phyloP scores from a whole-genome alignment of 2,888 invertebrate species.

The Trachelus troglodyta region DNA sequence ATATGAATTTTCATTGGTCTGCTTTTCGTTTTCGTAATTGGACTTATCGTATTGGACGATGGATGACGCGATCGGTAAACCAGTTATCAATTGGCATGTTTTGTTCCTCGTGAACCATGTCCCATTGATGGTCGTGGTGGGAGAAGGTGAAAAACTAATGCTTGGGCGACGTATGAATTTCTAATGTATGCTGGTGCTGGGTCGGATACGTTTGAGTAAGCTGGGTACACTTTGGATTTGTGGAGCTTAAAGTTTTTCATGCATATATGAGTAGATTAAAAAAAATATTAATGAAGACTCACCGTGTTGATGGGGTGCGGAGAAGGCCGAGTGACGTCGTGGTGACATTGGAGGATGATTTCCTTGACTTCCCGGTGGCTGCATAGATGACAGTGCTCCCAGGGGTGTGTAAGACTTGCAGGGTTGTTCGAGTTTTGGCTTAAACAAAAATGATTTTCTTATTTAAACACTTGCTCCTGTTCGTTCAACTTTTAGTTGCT shows the following conservation, averaged over 20 bases:
- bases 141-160: neutral
- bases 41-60: neutral
- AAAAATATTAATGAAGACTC: slow-evolving; percentile 41
- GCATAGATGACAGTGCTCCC: slow-evolving; percentile 87
- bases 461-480: neutral
- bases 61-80: neutral
- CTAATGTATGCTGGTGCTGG: neutral
- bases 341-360: slow-evolving; percentile 64
- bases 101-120: neutral
- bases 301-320: slow-evolving; percentile 73
- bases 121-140: neutral
- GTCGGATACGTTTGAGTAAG: neutral
- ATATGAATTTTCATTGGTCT: neutral
- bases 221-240: neutral
- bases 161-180: neutral
- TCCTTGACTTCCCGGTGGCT: slow-evolving; percentile 77
- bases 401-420: slow-evolving; percentile 84
- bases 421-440: slow-evolving; percentile 63
- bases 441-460: slow-evolving; percentile 11
- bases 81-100: neutral
- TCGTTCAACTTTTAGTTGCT: neutral
- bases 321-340: slow-evolving; percentile 63
- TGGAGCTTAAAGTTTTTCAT: neutral
- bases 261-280: neutral
- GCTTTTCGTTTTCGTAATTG: neutral